Percentiles rank a stretch among this genome's conserved stretches.
These are phyloP conservation scores for Lycophotia porphyrea DNA, from an alignment of 2,888 invertebrate genomes.

Conservation along the genomic window DNA sequence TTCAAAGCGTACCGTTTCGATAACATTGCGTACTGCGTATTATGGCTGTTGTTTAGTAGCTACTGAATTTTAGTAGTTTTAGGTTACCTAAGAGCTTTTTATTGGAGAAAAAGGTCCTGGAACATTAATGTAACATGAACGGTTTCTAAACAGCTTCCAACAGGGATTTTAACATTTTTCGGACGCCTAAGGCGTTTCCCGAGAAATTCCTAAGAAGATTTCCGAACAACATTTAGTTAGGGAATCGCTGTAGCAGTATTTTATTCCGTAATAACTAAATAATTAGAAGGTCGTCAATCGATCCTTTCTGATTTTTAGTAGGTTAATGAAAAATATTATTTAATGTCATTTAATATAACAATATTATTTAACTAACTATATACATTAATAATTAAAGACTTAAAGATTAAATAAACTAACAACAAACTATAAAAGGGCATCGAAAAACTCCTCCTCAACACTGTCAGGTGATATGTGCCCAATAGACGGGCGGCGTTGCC, in stretches of 20 bases:
- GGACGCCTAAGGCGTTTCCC: slow-evolving; percentile 31
- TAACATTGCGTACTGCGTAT: slow-evolving; percentile 11
- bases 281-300: slow-evolving; percentile 51
- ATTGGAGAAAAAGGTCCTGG: not conserved
- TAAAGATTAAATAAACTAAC: no score
- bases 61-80: slow-evolving; percentile 17
- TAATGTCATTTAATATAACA: no score
- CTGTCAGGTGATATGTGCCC: no score
- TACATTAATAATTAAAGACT: no score
- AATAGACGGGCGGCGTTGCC: no score
- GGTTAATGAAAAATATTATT: slow-evolving; percentile 28
- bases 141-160: slow-evolving; percentile 19
- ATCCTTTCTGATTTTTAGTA: slow-evolving; percentile 26
- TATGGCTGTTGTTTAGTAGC: slow-evolving; percentile 17
- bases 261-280: slow-evolving; percentile 37
- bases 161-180: slow-evolving; percentile 34
- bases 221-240: slow-evolving; percentile 36
- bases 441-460: no score
- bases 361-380: no score
- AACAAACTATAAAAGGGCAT: no score
- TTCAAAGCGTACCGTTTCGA: slow-evolving; percentile 32
- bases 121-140: slow-evolving; percentile 2
- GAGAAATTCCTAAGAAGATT: slow-evolving; percentile 39
- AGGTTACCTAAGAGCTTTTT: slow-evolving; percentile 4
- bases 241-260: slow-evolving; percentile 39